Conservation (phyloP, 2,888 invertebrate species). For the Abrostola triplasia region DNA sequence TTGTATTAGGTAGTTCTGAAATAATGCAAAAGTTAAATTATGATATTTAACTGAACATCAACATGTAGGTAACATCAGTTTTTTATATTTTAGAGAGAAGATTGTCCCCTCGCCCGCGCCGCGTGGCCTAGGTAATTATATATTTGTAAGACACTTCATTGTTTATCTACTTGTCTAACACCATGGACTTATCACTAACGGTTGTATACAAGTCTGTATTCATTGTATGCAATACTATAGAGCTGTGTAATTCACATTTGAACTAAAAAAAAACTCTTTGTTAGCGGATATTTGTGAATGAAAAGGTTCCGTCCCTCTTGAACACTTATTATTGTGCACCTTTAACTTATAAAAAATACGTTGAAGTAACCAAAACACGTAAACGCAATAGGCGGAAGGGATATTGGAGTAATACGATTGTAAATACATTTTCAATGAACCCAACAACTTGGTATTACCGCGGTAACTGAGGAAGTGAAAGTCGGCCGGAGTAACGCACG, state of each 20-base stretch:
- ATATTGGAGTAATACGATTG: constrained; percentile 15
- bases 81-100: too few species aligned
- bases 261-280: constrained; percentile 29
- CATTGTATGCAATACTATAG: constrained; percentile 23
- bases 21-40: too few species aligned
- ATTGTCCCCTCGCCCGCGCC: too few species aligned
- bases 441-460: constrained; percentile 48
- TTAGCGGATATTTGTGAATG: constrained; percentile 35
- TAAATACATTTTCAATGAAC: constrained; percentile 39
- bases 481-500: constrained; percentile 69
- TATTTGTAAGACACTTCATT: constrained; percentile 4
- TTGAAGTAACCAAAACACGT: constrained; percentile 9
- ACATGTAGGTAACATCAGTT: too few species aligned
- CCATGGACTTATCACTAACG: constrained; percentile 36
- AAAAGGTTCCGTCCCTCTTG: constrained; percentile 26
- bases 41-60: too few species aligned
- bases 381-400: constrained; percentile 2
- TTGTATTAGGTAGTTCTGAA: too few species aligned
- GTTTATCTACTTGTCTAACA: constrained; percentile 19
- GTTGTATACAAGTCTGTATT: constrained; percentile 22
- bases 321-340: constrained; percentile 29
- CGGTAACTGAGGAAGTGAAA: constrained; percentile 72
- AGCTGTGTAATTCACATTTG: constrained; percentile 27
- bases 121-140: too few species aligned
- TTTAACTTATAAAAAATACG: constrained; percentile 11